Conservation (phyloP, 2,888 invertebrate species). For the Ophion costatus region DNA sequence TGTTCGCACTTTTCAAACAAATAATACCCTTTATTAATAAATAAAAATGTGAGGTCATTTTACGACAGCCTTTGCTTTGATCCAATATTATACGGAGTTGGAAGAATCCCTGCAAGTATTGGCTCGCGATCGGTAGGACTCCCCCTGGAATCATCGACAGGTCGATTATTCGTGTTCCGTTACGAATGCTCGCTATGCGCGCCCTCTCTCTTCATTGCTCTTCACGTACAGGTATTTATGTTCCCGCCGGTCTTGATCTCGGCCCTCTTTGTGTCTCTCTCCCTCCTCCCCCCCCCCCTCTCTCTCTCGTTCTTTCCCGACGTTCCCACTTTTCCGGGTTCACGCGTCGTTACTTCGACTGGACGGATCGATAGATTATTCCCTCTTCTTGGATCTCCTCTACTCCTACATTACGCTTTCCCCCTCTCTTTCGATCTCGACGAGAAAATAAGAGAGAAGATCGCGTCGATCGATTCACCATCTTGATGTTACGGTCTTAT, state of each 20-base stretch:
- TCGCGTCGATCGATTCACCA: slow-evolving; percentile 55
- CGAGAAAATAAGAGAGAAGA: slow-evolving; percentile 26
- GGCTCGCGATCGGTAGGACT: slow-evolving; percentile 55
- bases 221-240: slow-evolving; percentile 37
- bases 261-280: slow-evolving; percentile 15
- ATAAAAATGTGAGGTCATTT: too few species aligned
- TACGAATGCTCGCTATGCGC: slow-evolving; percentile 68
- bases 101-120: background rate
- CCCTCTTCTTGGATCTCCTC: slow-evolving; percentile 30
- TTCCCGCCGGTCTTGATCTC: slow-evolving; percentile 45
- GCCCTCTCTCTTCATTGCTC: slow-evolving; percentile 18
- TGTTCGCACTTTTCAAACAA: too few species aligned
- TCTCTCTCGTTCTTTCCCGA: slow-evolving; percentile 15
- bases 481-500: slow-evolving; percentile 73
- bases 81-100: background rate
- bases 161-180: slow-evolving; percentile 74
- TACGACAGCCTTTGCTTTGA: background rate
- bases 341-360: slow-evolving; percentile 73
- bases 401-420: slow-evolving; percentile 13
- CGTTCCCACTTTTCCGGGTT: slow-evolving; percentile 74
- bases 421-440: slow-evolving; percentile 5
- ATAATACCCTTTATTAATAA: too few species aligned
- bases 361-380: slow-evolving; percentile 66
- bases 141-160: slow-evolving; percentile 69
- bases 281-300: slow-evolving; percentile 9